Percentiles rank a stretch among this genome's conserved stretches.
phyloP scores from a whole-genome alignment of 2,888 invertebrate species.

The Heliconius erato region DNA sequence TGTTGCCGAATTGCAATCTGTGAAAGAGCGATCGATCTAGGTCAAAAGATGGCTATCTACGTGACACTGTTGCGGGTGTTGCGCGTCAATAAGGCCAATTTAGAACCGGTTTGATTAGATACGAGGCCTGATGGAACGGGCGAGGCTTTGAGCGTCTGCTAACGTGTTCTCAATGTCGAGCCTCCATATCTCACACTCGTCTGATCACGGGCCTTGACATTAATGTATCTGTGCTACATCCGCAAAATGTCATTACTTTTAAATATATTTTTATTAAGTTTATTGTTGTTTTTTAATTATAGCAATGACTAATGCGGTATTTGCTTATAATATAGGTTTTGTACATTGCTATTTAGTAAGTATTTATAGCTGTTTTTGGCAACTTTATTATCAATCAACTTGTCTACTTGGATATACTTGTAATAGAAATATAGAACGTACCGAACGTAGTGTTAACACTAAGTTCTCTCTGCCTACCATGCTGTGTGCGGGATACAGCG shows the following conservation, averaged over 20 bases:
- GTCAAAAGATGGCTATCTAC: slow-evolving; percentile 44
- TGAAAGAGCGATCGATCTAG: slow-evolving; percentile 30
- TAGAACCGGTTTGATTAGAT: slow-evolving; percentile 48
- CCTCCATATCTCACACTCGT: slow-evolving; percentile 52
- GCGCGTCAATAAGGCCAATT: slow-evolving; percentile 44
- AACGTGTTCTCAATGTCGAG: slow-evolving; percentile 63
- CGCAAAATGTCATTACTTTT: slow-evolving; percentile 45
- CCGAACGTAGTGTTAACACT: too few species aligned
- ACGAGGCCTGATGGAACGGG: slow-evolving; percentile 38
- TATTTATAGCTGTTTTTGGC: background rate
- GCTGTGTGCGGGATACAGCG: too few species aligned
- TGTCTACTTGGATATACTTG: background rate
- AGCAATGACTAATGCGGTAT: background rate
- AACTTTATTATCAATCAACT: background rate
- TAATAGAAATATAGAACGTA: background rate
- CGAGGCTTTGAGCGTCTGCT: slow-evolving; percentile 49
- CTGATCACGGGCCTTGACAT: slow-evolving; percentile 66
- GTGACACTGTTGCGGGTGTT: slow-evolving; percentile 32
- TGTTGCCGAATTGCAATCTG: slow-evolving; percentile 1
- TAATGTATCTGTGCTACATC: slow-evolving; percentile 55
- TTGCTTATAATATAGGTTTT: background rate
- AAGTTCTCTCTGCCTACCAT: too few species aligned
- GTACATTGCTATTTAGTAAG: background rate
- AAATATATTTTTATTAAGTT: slow-evolving; percentile 14
- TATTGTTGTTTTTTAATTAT: background rate